These are phyloP conservation scores for Dipodomys ordii DNA, from an alignment of 2,113 vertebrate species.

Conservation along the genomic window DNA sequence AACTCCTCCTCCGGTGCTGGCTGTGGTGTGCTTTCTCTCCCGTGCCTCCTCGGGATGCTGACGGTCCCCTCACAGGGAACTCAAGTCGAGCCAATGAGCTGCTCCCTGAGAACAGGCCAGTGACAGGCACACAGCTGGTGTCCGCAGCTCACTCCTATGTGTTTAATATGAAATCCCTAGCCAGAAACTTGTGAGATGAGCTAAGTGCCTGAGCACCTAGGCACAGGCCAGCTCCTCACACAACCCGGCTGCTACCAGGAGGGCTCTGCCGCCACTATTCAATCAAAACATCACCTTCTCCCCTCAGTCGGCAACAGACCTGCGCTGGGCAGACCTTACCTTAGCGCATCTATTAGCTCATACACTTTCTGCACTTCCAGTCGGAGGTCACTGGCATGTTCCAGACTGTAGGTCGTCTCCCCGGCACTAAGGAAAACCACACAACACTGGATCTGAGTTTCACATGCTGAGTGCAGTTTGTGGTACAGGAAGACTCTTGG, in stretches of 20 bases:
- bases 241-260: not conserved
- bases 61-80: not conserved
- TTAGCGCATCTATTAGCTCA: constrained; percentile 96
- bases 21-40: not conserved
- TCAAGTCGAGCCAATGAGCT: not conserved
- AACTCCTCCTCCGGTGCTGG: not conserved
- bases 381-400: constrained; percentile 92
- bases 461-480: not conserved
- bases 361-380: constrained; percentile 97
- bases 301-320: not conserved
- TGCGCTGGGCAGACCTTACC: constrained; percentile 85
- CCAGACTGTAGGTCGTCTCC: constrained; percentile 94
- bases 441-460: constrained; percentile 28
- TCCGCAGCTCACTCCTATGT: not conserved
- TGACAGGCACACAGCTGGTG: not conserved
- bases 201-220: not conserved
- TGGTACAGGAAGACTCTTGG: not conserved
- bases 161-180: constrained; percentile 2
- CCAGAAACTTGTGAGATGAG: not conserved
- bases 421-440: constrained; percentile 90
- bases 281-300: not conserved
- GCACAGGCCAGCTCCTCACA: not conserved
- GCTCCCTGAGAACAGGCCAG: not conserved
- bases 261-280: not conserved
- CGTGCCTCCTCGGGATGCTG: not conserved